phyloP scores from a whole-genome alignment of 2,888 invertebrate genomes.

The Neuroscelio doddi region DNA sequence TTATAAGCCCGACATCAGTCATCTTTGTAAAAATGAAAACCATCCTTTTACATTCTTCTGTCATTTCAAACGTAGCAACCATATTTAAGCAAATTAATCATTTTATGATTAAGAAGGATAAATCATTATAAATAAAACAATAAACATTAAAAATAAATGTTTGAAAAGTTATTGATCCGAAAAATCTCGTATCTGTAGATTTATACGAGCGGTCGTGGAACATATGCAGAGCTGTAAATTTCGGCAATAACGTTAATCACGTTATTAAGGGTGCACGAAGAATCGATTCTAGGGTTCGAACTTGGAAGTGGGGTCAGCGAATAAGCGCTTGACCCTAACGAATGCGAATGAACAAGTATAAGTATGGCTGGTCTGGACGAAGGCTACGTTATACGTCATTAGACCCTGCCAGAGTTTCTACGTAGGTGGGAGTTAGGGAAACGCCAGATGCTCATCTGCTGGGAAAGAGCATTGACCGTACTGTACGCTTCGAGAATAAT shows the following conservation, averaged over 20 bases:
- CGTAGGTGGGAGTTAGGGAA: constrained; percentile 64
- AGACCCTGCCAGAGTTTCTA: constrained; percentile 61
- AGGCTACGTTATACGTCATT: constrained; percentile 67
- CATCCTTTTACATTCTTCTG: no score
- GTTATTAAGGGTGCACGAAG: constrained; percentile 63
- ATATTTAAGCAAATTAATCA: no score
- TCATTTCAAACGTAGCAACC: no score
- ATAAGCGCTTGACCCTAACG: constrained; percentile 66
- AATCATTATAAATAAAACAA: no score
- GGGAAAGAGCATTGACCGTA: constrained; percentile 47
- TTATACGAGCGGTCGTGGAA: constrained; percentile 27
- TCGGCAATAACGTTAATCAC: constrained; percentile 69
- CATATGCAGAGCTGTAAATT: constrained; percentile 65
- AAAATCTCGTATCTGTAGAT: constrained; percentile 17
- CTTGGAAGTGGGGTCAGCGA: constrained; percentile 55
- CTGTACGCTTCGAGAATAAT: constrained; percentile 44
- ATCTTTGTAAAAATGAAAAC: no score
- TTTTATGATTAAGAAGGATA: no score
- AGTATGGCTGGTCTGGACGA: constrained; percentile 57
- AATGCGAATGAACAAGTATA: constrained; percentile 52
- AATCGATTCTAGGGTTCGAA: constrained; percentile 50
- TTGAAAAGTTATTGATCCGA: background rate
- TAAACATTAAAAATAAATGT: no score
- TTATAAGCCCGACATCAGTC: no score
- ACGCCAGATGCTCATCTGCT: constrained; percentile 67